Evolutionary conservation across 2,888 invertebrate species (phyloP), one percentile per base, ranked within the genome.

Genomic region (Ryuthela nishihirai): DNA sequence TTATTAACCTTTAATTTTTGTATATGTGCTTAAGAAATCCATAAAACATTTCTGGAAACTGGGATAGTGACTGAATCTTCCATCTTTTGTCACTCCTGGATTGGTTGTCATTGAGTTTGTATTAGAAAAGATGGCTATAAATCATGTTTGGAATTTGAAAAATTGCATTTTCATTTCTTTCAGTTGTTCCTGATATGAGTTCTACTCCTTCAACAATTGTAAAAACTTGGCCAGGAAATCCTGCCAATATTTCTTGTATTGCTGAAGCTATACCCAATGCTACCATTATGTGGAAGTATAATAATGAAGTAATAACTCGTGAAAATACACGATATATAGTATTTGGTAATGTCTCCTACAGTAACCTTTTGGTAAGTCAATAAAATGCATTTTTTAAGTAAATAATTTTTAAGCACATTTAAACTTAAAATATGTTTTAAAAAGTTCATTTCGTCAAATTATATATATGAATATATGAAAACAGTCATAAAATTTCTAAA

Each of bases 211-310:
- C 70, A 7, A 87, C 88, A 0, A 81, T 84, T 0, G 91, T 64
- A 7, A 67, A 87, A 83, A 86, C 86, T 23, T 93, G 92, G 92
- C 84, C 85, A 40, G 80, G 82, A 35, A 81, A 81, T 67, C 83
- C 85, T 1, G 88, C 86, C 2, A 93, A 93, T 73, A 79, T 93
- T 6, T 87, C 87, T 60, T 93, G 93, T 72, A 65, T 71, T 24
- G 90, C 91, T n/a, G 87, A 89, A 74, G 78, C 80, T 18, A 83
- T 93, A 69, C 93, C 93, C 2, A 93, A 93, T 72, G 93, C 93
- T 0, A 92, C 92, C 4, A 88, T 93, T 67, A 83, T 83, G 70
- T 93, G 92, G 92, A 82, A 81, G 73, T 82, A 78, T 74, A 71
- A 73, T 53, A 69, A 70, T 3, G 56, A 77, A 24, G 58, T 32